phyloP scores from a whole-genome alignment of 1,140 invertebrate genomes.

The Batillaria attramentaria region DNA sequence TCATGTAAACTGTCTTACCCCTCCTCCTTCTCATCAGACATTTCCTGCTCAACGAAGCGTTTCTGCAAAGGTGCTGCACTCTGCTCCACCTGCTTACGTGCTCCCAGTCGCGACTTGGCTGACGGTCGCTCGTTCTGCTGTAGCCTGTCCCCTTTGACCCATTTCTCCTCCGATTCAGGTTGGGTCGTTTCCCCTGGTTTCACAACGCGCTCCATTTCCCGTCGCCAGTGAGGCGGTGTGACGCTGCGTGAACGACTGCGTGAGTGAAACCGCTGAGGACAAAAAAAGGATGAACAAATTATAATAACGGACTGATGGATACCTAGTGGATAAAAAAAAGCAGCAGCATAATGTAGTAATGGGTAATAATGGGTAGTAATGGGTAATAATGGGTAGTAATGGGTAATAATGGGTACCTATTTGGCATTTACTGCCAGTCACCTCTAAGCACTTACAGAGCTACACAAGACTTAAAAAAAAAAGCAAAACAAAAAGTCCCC shows the following conservation, averaged over 20 bases:
- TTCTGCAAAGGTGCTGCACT: background rate
- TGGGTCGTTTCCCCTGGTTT: slow-evolving; percentile 36
- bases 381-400: too few species aligned
- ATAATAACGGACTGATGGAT: too few species aligned
- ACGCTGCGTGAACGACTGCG: slow-evolving; percentile 52
- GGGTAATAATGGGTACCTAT: too few species aligned
- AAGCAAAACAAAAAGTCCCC: too few species aligned
- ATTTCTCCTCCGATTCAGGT: slow-evolving; percentile 39
- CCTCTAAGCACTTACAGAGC: too few species aligned
- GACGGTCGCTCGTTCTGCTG: slow-evolving; percentile 22
- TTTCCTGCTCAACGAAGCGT: slow-evolving; percentile 19
- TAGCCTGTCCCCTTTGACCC: slow-evolving; percentile 47
- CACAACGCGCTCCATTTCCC: slow-evolving; percentile 43
- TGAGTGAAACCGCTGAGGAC: slow-evolving; percentile 47
- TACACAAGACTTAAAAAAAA: too few species aligned
- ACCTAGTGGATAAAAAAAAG: too few species aligned
- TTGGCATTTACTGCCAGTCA: too few species aligned
- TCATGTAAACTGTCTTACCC: too few species aligned
- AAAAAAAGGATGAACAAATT: background rate
- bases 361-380: too few species aligned
- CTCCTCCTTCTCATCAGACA: slow-evolving; percentile 23
- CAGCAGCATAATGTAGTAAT: too few species aligned
- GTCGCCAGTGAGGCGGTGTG: slow-evolving; percentile 60
- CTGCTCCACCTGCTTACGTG: background rate
- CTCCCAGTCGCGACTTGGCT: slow-evolving; percentile 19